Evolutionary conservation across 2,888 invertebrate genomes (phyloP), one percentile per base, ranked within the genome.

Genomic region (Mimas tiliae): DNA sequence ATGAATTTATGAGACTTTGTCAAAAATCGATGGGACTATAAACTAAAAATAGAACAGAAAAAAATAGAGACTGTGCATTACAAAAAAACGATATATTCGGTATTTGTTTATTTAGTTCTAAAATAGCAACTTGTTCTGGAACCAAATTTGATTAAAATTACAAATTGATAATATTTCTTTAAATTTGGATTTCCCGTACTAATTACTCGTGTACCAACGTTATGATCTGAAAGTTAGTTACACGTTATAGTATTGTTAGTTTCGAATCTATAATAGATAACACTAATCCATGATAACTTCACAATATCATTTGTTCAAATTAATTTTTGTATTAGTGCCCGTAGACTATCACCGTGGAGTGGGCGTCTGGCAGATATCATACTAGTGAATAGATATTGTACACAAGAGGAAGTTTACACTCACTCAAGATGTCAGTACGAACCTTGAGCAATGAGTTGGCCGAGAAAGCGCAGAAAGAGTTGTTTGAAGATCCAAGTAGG

Each of bases 401-500:
- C 48, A 68, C 55, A 71, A 55, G 51, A 63, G 50, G 69, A 65
- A 69, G 71, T 70, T 64, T 8, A 19, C 4, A 12, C 50, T 52
- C 62, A 1, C 7, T 3, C 21, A 78, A 69, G 63, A 89, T 90
- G 89, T 72, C 82, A 63, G 72, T 90, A 27, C 81, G 91, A 67
- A 72, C 79, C 14, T 74, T 90, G 62, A 65, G 79, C 21, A 81
- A 87, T 11, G 84, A 76, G 33, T 74, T 91, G 47, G 86, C 85
- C 45, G 88, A 87, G 70, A 89, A 89, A 72, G 95, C 95, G 1
- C 83, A 84, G 53, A 70, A 79, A 16, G 94, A 95, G 79, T 77
- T 95, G 50, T 90, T 92, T 68, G 95, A 95, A 81, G 91, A 93
- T 73, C 93, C 94, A 0, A 86, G 84, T 6, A 81, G 90, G 51